These are phyloP conservation scores for Pungitius pungitius DNA, from an alignment of 2,113 vertebrate species.

Conservation along the genomic window DNA sequence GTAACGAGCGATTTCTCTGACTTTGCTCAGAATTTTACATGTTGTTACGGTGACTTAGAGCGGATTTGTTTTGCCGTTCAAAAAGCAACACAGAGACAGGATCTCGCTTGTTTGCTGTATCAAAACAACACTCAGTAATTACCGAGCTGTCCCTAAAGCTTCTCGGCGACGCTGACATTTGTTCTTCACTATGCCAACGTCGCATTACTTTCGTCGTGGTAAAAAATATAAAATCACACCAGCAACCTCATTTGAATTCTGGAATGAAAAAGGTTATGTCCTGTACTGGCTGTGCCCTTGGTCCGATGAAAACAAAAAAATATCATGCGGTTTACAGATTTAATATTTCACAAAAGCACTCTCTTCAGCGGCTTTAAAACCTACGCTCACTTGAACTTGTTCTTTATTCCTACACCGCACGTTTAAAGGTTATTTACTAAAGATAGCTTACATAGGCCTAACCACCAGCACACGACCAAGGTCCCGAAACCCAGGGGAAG, in stretches of 20 bases:
- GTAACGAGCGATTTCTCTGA: constrained; percentile 16
- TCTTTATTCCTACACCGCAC: background rate
- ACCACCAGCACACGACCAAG: constrained; percentile 24
- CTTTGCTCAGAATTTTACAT: constrained; percentile 49
- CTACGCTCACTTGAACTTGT: constrained; percentile 11
- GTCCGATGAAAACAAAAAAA: background rate
- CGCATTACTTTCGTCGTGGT: background rate
- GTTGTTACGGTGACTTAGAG: constrained; percentile 30
- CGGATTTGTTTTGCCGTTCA: constrained; percentile 29
- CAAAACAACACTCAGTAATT: constrained; percentile 52
- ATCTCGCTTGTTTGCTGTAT: constrained; percentile 44
- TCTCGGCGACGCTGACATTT: constrained; percentile 15
- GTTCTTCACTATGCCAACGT: constrained; percentile 12
- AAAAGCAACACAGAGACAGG: constrained; percentile 18
- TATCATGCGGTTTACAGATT: constrained; percentile 2
- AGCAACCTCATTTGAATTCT: constrained; percentile 3
- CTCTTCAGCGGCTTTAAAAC: constrained; percentile 1
- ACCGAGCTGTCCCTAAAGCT: constrained; percentile 46
- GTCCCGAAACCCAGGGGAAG: constrained; percentile 45
- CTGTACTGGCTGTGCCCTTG: background rate
- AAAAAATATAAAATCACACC: background rate
- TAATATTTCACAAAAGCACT: constrained; percentile 10
- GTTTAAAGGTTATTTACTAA: constrained; percentile 45
- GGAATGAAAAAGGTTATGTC: background rate
- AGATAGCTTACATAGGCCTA: constrained; percentile 18